phyloP scores from a whole-genome alignment of 2,113 vertebrate genomes.

The Crotalus viridis region DNA sequence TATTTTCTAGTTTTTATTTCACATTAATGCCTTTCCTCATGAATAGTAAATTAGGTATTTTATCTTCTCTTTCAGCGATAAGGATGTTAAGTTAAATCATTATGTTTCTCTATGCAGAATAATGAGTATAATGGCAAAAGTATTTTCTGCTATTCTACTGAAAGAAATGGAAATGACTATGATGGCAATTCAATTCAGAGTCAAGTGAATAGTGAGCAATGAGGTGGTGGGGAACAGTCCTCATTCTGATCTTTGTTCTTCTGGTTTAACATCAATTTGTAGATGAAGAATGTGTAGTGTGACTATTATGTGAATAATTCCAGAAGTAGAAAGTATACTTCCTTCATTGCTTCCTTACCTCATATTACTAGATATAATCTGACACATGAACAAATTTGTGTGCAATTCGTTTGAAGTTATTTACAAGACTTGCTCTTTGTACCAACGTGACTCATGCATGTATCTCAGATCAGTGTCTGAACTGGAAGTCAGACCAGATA shows the following conservation, averaged over 20 bases:
- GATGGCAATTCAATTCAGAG: background rate
- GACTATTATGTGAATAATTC: no score
- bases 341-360: no score
- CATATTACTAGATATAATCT: no score
- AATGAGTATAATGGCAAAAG: background rate
- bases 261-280: no score
- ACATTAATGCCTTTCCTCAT: background rate
- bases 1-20: background rate
- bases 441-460: background rate
- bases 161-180: background rate
- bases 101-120: background rate
- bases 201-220: no score
- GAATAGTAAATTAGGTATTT: background rate
- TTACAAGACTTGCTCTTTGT: background rate
- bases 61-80: background rate
- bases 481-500: background rate
- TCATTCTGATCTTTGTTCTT: no score
- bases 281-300: no score
- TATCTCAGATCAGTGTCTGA: background rate
- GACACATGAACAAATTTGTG: no score
- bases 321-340: no score
- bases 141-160: background rate
- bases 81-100: background rate
- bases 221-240: no score
- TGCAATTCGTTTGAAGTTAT: background rate